These are phyloP conservation scores for Chaunax sp. DNA, from an alignment of 2,797 vertebrate species.

Conservation along the genomic window DNA sequence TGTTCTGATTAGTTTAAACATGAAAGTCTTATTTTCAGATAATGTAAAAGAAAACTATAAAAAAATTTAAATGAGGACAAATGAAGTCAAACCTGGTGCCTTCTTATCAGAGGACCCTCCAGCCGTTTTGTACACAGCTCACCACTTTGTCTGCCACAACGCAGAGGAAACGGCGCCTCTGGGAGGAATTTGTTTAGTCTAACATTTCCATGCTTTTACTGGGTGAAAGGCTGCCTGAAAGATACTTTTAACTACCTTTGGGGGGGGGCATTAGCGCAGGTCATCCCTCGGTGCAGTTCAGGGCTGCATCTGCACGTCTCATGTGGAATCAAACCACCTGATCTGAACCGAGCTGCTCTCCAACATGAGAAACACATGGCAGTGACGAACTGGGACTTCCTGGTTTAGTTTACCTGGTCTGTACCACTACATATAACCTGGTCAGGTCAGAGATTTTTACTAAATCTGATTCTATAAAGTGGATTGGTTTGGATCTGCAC, in stretches of 20 bases:
- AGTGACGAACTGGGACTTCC: not conserved
- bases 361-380: not conserved
- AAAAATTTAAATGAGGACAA: conserved; percentile 25
- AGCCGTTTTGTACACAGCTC: conserved; percentile 17
- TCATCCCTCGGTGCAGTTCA: conserved; percentile 10
- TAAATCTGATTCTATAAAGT: not conserved
- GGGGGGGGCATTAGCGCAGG: conserved; percentile 21
- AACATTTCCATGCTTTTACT: conserved; percentile 46
- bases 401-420: not conserved
- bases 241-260: conserved; percentile 43
- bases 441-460: not conserved
- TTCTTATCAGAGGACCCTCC: conserved; percentile 18
- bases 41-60: conserved; percentile 13
- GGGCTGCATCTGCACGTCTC: not conserved
- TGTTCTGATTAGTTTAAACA: not conserved
- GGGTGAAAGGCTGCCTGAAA: conserved; percentile 34
- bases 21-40: conserved; percentile 4
- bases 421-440: not conserved
- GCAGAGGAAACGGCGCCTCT: conserved; percentile 25
- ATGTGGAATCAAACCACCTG: conserved; percentile 5
- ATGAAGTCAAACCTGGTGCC: conserved; percentile 20
- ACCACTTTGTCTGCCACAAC: conserved; percentile 30
- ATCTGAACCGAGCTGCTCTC: conserved; percentile 7
- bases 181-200: conserved; percentile 46
- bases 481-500: no score